Conservation (phyloP, 2,797 vertebrate species). For the Crenichthys baileyi region DNA sequence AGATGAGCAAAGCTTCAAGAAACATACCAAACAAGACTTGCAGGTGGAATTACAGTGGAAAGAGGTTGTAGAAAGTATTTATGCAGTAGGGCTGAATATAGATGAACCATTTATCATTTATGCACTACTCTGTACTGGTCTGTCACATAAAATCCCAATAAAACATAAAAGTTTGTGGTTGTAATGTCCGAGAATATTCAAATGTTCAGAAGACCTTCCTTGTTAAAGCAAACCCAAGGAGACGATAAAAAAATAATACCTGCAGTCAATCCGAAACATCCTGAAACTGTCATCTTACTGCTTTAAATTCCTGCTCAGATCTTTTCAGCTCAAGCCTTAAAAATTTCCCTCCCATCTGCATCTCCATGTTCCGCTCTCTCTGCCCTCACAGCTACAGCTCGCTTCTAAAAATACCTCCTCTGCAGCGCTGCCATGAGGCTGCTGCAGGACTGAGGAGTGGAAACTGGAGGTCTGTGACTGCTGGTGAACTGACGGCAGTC, state of each 20-base stretch:
- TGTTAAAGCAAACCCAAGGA: not conserved
- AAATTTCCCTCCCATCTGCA: not conserved
- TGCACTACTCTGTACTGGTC: not conserved
- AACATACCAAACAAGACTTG: not conserved
- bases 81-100: not conserved
- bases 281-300: not conserved
- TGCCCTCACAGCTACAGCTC: not conserved
- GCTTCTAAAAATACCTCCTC: conserved; percentile 3
- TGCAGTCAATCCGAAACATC: not conserved
- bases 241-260: not conserved
- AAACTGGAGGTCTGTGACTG: not conserved
- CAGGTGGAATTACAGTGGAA: not conserved
- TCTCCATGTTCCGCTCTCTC: not conserved
- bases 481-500: conserved; percentile 33
- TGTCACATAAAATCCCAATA: not conserved
- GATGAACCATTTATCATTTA: not conserved
- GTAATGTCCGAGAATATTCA: not conserved
- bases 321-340: not conserved
- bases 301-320: not conserved
- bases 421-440: not conserved
- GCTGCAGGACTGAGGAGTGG: conserved; percentile 5
- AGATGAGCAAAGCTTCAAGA: not conserved
- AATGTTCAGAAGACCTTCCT: not conserved
- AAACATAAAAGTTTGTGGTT: not conserved
- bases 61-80: not conserved